Evolutionary conservation across 64 coral and sea anemone species (phyloP).

Genomic region (Anthopleura sola): DNA sequence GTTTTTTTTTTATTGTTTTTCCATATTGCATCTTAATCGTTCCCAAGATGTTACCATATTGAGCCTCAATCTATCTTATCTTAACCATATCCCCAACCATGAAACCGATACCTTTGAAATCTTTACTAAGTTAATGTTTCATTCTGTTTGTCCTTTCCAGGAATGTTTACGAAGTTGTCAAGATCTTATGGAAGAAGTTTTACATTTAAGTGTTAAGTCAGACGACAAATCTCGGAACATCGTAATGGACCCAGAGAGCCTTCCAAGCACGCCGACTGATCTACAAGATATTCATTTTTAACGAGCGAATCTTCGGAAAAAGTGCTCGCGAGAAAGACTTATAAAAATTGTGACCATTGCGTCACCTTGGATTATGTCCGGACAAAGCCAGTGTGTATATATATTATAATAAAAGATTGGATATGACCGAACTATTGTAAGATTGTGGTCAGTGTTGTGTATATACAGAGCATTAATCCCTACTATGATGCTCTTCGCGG

Average conservation of each 20-base stretch:
- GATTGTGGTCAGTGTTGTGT: background rate
- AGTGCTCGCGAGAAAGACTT: background rate
- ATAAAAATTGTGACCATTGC: conserved; percentile 8
- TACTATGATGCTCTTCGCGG: background rate
- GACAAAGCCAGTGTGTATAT: conserved; percentile 19
- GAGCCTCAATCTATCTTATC: background rate
- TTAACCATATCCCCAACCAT: background rate
- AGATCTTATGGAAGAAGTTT: conserved; percentile 93
- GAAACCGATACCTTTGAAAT: background rate
- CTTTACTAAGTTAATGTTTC: conserved; percentile 11
- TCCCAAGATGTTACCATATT: background rate
- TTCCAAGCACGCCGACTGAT: conserved; percentile 91
- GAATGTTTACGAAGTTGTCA: conserved; percentile 93
- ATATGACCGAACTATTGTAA: conserved; percentile 1
- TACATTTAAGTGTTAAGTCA: conserved; percentile 78
- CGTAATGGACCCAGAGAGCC: conserved; percentile 45
- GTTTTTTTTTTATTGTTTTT: background rate
- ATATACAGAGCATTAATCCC: background rate
- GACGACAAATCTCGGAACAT: conserved; percentile 19
- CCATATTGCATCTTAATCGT: background rate
- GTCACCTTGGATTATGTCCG: conserved; percentile 15
- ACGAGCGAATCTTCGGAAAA: background rate
- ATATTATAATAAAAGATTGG: conserved; percentile 63
- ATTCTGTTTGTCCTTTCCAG: conserved; percentile 33
- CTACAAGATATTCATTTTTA: conserved; percentile 97